phyloP scores from a whole-genome alignment of 2,888 invertebrate genomes.

The Leptothorax acervorum region DNA sequence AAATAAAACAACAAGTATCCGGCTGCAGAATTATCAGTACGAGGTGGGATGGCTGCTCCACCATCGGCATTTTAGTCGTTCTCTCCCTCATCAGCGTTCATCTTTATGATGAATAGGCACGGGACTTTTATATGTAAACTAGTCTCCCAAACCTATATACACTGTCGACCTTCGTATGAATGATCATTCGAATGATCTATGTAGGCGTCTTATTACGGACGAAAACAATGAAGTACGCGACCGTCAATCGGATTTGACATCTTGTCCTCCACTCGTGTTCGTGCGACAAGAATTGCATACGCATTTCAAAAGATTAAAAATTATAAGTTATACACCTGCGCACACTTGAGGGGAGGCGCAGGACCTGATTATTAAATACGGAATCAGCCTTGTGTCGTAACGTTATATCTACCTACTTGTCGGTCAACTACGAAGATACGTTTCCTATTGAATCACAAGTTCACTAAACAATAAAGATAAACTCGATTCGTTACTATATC shows the following conservation, averaged over 20 bases:
- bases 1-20: conserved; percentile 86
- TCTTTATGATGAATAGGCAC: conserved; percentile 78
- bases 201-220: conserved; percentile 60
- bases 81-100: conserved; percentile 64
- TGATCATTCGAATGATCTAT: conserved; percentile 65
- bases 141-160: conserved; percentile 72
- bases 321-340: conserved; percentile 54
- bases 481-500: conserved; percentile 71
- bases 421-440: conserved; percentile 74
- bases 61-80: conserved; percentile 80
- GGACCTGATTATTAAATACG: conserved; percentile 77
- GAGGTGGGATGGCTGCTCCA: conserved; percentile 86
- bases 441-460: conserved; percentile 82
- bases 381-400: conserved; percentile 82
- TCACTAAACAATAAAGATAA: conserved; percentile 75
- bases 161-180: conserved; percentile 66
- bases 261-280: conserved; percentile 41
- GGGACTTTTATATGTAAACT: conserved; percentile 77
- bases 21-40: conserved; percentile 84
- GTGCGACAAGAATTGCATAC: conserved; percentile 52
- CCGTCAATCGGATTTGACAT: conserved; percentile 49
- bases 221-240: conserved; percentile 62
- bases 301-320: conserved; percentile 54
- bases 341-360: conserved; percentile 32
- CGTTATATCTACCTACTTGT: conserved; percentile 69